A percentile compares a stretch with the other conserved stretches of the same genome.
phyloP scores from a whole-genome alignment of 1,140 invertebrate species.

The Drosophila nigromelanica region DNA sequence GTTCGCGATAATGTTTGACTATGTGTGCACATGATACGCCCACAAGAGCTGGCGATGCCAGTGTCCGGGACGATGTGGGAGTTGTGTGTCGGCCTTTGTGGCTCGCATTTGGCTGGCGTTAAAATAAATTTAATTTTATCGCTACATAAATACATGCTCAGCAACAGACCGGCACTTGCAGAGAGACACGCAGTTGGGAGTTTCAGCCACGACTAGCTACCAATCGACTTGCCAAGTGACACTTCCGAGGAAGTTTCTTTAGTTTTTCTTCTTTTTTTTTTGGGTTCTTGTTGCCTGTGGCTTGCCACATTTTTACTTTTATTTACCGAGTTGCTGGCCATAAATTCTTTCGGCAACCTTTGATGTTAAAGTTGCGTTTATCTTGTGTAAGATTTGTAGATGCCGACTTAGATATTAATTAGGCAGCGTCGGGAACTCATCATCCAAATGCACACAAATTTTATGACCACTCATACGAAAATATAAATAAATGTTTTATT shows the following conservation, averaged over 20 bases:
- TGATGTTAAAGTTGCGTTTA: conserved; percentile 18
- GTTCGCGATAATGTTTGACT: conserved; percentile 80
- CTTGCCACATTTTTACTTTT: conserved; percentile 45
- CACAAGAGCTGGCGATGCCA: conserved; percentile 7
- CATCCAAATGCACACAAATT: conserved; percentile 57
- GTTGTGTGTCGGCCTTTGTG: conserved; percentile 11
- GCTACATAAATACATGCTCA: conserved; percentile 72
- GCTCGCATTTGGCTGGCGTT: conserved; percentile 61
- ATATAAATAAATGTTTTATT: conserved; percentile 80
- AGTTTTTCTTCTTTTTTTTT: neutral
- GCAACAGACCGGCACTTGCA: conserved; percentile 15
- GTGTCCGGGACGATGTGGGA: conserved; percentile 1
- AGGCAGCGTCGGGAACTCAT: conserved; percentile 39
- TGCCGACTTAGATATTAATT: conserved; percentile 61
- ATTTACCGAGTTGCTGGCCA: conserved; percentile 43
- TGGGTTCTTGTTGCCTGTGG: conserved; percentile 11
- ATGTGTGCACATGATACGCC: conserved; percentile 68
- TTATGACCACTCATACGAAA: conserved; percentile 55
- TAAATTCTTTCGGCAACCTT: conserved; percentile 44
- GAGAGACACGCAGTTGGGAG: conserved; percentile 6
- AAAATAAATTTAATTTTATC: conserved; percentile 83
- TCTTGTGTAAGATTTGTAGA: conserved; percentile 15
- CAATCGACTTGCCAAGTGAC: conserved; percentile 63
- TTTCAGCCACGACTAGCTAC: conserved; percentile 20
- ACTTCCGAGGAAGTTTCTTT: conserved; percentile 50